A percentile compares a stretch with the other conserved stretches of the same genome.
Evolutionary conservation across 1,140 invertebrate species (phyloP).

Genomic region (Brevipalpus yothersi): DNA sequence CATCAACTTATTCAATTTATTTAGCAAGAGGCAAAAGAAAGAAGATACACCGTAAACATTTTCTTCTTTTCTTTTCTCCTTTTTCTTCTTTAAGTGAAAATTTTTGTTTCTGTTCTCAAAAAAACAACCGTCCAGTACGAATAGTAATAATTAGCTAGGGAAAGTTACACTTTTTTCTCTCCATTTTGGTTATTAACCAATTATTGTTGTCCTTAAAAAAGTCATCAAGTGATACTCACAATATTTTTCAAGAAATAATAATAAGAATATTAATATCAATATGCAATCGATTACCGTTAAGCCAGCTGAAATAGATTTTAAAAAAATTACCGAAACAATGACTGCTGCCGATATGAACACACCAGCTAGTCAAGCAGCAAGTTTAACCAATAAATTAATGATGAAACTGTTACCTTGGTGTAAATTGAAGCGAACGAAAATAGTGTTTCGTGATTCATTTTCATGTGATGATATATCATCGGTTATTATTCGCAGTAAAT

Average conservation of each 20-base stretch:
- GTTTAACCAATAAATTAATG: neutral
- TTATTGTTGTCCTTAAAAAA: neutral
- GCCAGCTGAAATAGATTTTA: neutral
- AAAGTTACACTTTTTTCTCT: too few relatives aligned
- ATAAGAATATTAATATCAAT: neutral
- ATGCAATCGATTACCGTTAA: neutral
- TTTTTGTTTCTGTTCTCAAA: too few relatives aligned
- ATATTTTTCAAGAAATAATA: neutral
- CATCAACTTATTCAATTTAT: too few relatives aligned
- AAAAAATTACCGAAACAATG: neutral
- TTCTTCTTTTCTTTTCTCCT: too few relatives aligned
- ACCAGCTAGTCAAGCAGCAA: neutral
- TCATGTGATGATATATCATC: slow-evolving; percentile 1
- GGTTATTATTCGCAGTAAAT: neutral
- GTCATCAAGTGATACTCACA: neutral
- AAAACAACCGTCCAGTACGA: too few relatives aligned
- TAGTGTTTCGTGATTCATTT: neutral
- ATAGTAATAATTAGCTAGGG: too few relatives aligned
- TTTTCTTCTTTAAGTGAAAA: too few relatives aligned
- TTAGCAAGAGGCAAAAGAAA: too few relatives aligned
- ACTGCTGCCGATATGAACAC: neutral
- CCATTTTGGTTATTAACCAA: neutral
- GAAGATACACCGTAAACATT: too few relatives aligned
- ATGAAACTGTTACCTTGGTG: neutral
- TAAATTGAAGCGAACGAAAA: neutral